Conservation (phyloP, 2,797 vertebrate genomes). For the Pseudomugil gertrudae region DNA sequence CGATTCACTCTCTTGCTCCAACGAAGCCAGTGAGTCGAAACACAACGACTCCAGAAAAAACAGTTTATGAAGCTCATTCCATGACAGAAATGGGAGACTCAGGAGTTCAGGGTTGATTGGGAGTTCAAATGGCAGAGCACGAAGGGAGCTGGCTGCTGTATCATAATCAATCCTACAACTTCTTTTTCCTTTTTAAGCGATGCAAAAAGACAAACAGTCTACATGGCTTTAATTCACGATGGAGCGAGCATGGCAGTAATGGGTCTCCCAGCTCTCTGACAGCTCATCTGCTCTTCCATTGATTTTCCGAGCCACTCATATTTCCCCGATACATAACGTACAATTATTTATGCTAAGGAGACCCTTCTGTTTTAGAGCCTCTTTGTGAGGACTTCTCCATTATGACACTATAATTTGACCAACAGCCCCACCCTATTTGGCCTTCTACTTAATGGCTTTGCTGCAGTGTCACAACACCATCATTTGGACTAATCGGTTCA, state of each 20-base stretch:
- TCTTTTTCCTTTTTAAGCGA: conserved; percentile 7
- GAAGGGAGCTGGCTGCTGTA: conserved; percentile 19
- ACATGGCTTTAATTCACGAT: conserved; percentile 28
- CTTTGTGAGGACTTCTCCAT: conserved; percentile 68
- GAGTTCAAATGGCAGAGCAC: conserved; percentile 26
- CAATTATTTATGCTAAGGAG: conserved; percentile 85
- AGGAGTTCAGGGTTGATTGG: conserved; percentile 16
- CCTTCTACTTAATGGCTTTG: conserved; percentile 54
- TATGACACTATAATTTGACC: conserved; percentile 67
- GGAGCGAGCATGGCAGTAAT: conserved; percentile 30
- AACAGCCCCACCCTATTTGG: conserved; percentile 45
- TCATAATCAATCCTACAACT: conserved; percentile 30
- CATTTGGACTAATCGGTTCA: conserved; percentile 47
- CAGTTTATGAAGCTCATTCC: conserved; percentile 49
- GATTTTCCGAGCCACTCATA: conserved; percentile 71
- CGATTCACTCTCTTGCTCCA: conserved; percentile 51
- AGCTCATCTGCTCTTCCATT: conserved; percentile 67
- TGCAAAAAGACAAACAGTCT: conserved; percentile 24
- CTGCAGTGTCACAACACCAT: conserved; percentile 57
- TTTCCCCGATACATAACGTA: conserved; percentile 77
- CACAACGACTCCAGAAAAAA: conserved; percentile 42
- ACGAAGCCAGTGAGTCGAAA: conserved; percentile 36
- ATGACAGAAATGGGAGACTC: conserved; percentile 22
- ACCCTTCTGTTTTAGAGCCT: conserved; percentile 65
- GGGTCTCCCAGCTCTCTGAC: conserved; percentile 38